phyloP scores from a whole-genome alignment of 1,140 invertebrate species.

The Tetragonula clypearis region DNA sequence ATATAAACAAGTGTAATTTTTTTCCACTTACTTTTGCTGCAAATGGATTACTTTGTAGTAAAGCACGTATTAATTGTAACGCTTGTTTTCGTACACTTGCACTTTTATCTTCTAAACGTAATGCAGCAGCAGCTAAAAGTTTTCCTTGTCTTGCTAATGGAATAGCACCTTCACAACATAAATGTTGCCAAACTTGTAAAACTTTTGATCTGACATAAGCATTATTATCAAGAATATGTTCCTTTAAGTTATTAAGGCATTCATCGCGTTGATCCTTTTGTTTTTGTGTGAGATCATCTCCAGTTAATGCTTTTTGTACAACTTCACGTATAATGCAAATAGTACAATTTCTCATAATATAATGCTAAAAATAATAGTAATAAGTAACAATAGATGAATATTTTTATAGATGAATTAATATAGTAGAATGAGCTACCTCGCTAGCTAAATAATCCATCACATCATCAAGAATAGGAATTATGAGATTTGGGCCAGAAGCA shows the following conservation, averaged over 20 bases:
- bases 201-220: slow-evolving; percentile 92
- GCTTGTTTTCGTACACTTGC: slow-evolving; percentile 90
- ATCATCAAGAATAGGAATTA: slow-evolving; percentile 85
- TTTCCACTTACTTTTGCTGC: slow-evolving; percentile 83
- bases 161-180: slow-evolving; percentile 88
- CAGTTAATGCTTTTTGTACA: slow-evolving; percentile 86
- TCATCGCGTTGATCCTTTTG: slow-evolving; percentile 86
- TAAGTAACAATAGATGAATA: slow-evolving; percentile 13
- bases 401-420: slow-evolving; percentile 73
- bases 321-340: slow-evolving; percentile 90
- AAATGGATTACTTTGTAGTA: slow-evolving; percentile 91
- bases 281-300: slow-evolving; percentile 87
- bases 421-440: slow-evolving; percentile 81
- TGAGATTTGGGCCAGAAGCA: slow-evolving; percentile 84
- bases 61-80: slow-evolving; percentile 87
- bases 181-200: slow-evolving; percentile 88
- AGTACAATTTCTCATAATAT: slow-evolving; percentile 90
- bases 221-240: slow-evolving; percentile 92
- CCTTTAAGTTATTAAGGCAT: slow-evolving; percentile 87
- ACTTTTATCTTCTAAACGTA: slow-evolving; percentile 89
- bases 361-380: slow-evolving; percentile 83
- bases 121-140: slow-evolving; percentile 85
- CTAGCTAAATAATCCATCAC: slow-evolving; percentile 83
- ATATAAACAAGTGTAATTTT: not conserved
- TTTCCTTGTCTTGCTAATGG: slow-evolving; percentile 86